Percentiles rank a stretch among this genome's conserved stretches.
These are phyloP conservation scores for Catalaphyllia jardinei DNA, from an alignment of 64 coral and sea anemone species.

Conservation along the genomic window DNA sequence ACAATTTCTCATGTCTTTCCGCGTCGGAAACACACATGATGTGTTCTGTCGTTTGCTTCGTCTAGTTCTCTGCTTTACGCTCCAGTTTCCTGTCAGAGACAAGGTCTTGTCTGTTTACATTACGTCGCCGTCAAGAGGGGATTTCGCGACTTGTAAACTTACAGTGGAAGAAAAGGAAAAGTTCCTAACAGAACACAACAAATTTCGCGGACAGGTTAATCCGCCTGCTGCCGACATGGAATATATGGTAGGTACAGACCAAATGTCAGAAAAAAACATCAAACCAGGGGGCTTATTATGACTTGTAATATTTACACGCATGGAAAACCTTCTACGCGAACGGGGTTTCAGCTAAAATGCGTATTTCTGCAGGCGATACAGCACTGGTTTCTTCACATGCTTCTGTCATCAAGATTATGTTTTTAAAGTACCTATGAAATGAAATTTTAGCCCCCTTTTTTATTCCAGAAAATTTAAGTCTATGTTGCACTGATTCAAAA, in stretches of 20 bases:
- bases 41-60: neutral
- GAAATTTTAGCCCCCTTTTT: too few relatives aligned
- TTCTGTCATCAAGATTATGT: too few relatives aligned
- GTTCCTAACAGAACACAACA: conserved; percentile 61
- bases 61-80: neutral
- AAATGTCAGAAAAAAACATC: neutral
- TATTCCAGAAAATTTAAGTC: too few relatives aligned
- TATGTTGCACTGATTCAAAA: too few relatives aligned
- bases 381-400: too few relatives aligned
- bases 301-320: too few relatives aligned
- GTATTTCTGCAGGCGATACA: too few relatives aligned
- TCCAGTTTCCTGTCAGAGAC: neutral
- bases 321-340: too few relatives aligned
- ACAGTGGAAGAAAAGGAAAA: conserved; percentile 48
- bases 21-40: neutral
- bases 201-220: conserved; percentile 45
- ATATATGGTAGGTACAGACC: conserved; percentile 41
- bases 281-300: too few relatives aligned
- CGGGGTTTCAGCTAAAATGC: too few relatives aligned
- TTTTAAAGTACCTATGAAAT: too few relatives aligned
- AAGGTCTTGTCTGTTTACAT: neutral
- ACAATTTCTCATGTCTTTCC: neutral
- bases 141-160: conserved; percentile 32
- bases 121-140: neutral
- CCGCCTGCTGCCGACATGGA: conserved; percentile 73